Percentiles rank a stretch among this genome's conserved stretches.
phyloP scores from a whole-genome alignment of 2,797 vertebrate genomes.

The Eremophila alpestris region DNA sequence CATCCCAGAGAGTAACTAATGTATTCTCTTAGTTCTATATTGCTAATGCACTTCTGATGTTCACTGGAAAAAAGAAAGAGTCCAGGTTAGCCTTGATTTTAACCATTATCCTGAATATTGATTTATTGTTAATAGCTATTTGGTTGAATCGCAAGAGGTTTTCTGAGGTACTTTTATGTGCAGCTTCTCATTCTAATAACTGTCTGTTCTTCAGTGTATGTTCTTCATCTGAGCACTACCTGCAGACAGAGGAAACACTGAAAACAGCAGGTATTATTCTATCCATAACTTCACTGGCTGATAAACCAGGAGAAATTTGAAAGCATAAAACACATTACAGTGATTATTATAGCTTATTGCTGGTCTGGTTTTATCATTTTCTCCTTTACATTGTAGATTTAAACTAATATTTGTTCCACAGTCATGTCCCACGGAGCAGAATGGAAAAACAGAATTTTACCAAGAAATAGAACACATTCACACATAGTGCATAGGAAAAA shows the following conservation, averaged over 20 bases:
- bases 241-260: not conserved
- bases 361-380: not conserved
- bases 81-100: not conserved
- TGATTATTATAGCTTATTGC: not conserved
- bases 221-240: not conserved
- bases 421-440: not conserved
- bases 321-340: not conserved
- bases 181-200: not conserved
- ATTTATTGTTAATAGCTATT: not conserved
- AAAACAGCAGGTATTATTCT: not conserved
- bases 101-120: not conserved
- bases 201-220: not conserved
- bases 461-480: slow-evolving; percentile 1
- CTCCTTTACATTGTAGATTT: not conserved
- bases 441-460: slow-evolving; percentile 35
- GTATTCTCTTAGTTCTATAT: not conserved
- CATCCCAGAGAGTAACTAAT: not conserved
- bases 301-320: not conserved
- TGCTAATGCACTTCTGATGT: not conserved
- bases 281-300: not conserved
- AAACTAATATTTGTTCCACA: slow-evolving; percentile 15
- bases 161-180: not conserved
- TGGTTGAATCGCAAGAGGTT: not conserved
- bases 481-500: slow-evolving; percentile 9
- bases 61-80: not conserved